Evolutionary conservation across 2,113 vertebrate species (phyloP), one percentile per base, ranked within the genome.

Genomic region (Coregonus clupeaformis): DNA sequence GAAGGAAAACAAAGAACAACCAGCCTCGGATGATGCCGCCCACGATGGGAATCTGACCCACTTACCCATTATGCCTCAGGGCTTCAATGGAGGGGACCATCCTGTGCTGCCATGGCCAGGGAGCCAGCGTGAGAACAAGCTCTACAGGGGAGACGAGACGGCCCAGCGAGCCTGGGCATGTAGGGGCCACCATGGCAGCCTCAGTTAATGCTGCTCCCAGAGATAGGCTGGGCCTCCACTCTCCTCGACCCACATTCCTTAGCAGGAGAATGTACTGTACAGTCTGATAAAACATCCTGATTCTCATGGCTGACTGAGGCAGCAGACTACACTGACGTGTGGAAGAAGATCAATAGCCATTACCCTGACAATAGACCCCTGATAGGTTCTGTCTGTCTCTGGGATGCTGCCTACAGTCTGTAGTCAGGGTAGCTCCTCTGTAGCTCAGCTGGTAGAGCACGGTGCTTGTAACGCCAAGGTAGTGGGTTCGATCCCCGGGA

Each of bases 1-100:
- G 76, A 85, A 68, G 75, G 81, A 68, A 42, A 42, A 42, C 36
- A 70, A 69, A 47, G 74, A 74, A 76, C 27, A 77, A 62, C 57
- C n/a, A 60, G 57, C 57, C 57, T 60, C 0, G 6, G 57, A 60
- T n/a, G n/a, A n/a, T n/a, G n/a, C n/a, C 5, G 6, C 32, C 63
- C 81, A 22, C 14, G 66, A 79, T 69, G 69, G 62, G 42, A 81
- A 74, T 30, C 22, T 90, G 90, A 91, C 90, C 91, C 81, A 91
- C 76, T 89, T 92, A 82, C 60, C n/a, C 82, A 88, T 68, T 86
- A 83, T 80, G 88, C 85, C 85, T 81, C 57, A 2, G 71, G 77
- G 84, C 68, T 30, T 72, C 63, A 70, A 85, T 75, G 75, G 63
- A 80, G 66, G 76, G 69, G 63, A 74, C 12, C 66, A 67, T 74